Percentiles rank a stretch among this genome's conserved stretches.
phyloP scores from a whole-genome alignment of 2,797 vertebrate species.

The Caiman crocodilus region DNA sequence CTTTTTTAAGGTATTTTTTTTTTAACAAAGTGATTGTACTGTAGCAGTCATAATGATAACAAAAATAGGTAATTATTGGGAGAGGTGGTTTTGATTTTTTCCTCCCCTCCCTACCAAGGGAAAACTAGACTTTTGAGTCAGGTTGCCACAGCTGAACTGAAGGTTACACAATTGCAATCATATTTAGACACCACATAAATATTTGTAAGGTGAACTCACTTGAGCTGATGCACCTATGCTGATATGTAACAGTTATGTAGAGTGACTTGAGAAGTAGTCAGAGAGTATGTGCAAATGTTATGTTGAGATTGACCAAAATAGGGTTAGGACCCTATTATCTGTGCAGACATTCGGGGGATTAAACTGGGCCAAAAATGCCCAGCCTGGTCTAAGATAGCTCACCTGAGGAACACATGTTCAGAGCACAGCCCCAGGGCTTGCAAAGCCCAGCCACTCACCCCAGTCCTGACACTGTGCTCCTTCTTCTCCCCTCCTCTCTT shows the following conservation, averaged over 20 bases:
- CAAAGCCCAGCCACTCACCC: no score
- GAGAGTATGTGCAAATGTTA: background rate
- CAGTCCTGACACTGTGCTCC: no score
- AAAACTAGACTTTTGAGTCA: background rate
- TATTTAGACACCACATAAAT: background rate
- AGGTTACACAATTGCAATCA: background rate
- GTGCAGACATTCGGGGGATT: background rate
- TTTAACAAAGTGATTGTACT: conserved; percentile 43
- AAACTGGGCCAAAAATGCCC: no score
- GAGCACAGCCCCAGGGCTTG: no score
- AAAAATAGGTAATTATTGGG: conserved; percentile 58
- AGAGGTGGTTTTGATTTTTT: conserved; percentile 8
- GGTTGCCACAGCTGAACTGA: background rate
- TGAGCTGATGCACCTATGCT: background rate
- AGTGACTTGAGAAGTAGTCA: background rate
- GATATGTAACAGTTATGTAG: fast-evolving
- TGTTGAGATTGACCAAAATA: background rate
- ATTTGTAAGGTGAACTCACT: fast-evolving
- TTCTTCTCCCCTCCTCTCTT: no score
- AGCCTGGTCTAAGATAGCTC: no score
- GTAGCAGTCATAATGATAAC: conserved; percentile 47
- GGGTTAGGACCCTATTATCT: background rate
- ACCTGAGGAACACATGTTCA: no score
- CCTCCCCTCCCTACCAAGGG: background rate
- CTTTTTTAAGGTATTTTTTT: conserved; percentile 66